Conservation (phyloP, 64 coral and sea anemone species). For the Pocillopora damicornis region DNA sequence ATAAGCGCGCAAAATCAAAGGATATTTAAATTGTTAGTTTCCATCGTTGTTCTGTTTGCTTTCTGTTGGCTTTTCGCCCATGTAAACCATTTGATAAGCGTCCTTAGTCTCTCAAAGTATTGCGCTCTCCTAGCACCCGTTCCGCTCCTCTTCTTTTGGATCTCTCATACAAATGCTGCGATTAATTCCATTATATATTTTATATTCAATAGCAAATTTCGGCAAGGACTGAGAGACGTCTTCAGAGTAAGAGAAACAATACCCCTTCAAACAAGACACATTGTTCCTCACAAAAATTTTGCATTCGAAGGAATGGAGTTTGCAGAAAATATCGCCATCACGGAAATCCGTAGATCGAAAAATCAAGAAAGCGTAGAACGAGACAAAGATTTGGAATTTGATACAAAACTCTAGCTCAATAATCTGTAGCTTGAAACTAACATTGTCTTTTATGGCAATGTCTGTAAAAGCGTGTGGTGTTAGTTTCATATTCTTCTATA, state of each 20-base stretch:
- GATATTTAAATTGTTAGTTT: constrained; percentile 15
- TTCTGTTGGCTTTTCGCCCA: constrained; percentile 49
- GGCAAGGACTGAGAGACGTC: background rate
- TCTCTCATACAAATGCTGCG: constrained; percentile 32
- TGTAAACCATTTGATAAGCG: constrained; percentile 40
- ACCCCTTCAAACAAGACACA: background rate
- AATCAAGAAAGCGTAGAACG: background rate
- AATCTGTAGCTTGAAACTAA: background rate
- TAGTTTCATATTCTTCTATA: no score
- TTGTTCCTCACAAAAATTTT: background rate
- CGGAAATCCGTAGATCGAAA: background rate
- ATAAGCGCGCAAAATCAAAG: constrained; percentile 22
- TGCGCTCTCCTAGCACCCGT: background rate
- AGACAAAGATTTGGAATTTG: background rate
- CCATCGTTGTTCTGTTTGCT: constrained; percentile 21
- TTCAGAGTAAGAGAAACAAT: background rate
- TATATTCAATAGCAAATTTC: constrained; percentile 36
- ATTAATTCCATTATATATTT: constrained; percentile 41
- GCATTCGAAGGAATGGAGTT: background rate
- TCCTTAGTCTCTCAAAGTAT: background rate
- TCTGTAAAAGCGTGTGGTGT: no score
- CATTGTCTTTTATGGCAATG: no score
- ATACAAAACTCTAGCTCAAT: background rate
- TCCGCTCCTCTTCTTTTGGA: constrained; percentile 27
- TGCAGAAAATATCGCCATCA: background rate